Conservation (phyloP, 2,888 invertebrate species). For the Chloroclystis v-ata region DNA sequence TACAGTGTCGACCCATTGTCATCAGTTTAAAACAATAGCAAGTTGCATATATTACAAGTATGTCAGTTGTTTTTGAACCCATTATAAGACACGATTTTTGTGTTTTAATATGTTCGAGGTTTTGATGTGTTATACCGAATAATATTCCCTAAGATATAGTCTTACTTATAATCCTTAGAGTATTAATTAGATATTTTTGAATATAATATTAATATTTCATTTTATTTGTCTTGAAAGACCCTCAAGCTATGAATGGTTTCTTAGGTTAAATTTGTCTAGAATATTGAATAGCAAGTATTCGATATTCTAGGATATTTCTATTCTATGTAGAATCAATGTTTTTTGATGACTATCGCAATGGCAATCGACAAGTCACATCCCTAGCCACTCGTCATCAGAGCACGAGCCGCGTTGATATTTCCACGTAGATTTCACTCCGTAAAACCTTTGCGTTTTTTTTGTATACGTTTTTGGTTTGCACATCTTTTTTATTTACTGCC, state of each 20-base stretch:
- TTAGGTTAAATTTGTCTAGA: too few species aligned
- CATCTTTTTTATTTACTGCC: constrained; percentile 65
- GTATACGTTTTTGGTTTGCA: constrained; percentile 66
- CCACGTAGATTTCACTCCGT: constrained; percentile 76
- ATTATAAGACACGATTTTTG: constrained; percentile 3
- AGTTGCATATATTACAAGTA: constrained; percentile 30
- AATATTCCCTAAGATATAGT: too few species aligned
- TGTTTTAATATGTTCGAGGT: not conserved
- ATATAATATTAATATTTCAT: too few species aligned
- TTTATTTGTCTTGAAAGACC: too few species aligned
- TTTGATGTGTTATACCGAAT: too few species aligned
- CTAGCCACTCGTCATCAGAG: constrained; percentile 72
- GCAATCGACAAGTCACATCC: constrained; percentile 35
- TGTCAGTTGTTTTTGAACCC: constrained; percentile 23
- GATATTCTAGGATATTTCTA: too few species aligned
- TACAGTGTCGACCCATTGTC: constrained; percentile 54
- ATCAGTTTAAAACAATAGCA: constrained; percentile 20
- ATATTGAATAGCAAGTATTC: too few species aligned
- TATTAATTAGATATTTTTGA: too few species aligned
- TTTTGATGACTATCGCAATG: too few species aligned
- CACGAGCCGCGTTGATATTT: constrained; percentile 72
- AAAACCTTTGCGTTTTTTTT: constrained; percentile 73
- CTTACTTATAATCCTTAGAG: too few species aligned
- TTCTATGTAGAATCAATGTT: too few species aligned
- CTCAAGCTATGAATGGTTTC: too few species aligned